Evolutionary conservation across 1,140 invertebrate species (phyloP).

Genomic region (Drosophila sturtevanti): DNA sequence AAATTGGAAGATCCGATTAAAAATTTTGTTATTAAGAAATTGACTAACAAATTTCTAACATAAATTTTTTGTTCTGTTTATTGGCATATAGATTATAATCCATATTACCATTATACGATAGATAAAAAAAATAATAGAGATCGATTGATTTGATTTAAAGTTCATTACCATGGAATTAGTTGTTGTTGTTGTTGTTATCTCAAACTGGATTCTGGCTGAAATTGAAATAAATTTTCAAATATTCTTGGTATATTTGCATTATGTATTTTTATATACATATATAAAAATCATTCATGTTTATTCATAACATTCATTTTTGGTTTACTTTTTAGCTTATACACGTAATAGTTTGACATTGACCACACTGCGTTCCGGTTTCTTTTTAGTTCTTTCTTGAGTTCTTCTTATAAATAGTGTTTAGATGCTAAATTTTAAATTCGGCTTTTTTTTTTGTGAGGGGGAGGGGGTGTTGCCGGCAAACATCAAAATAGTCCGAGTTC

Average conservation of each 20-base stretch:
- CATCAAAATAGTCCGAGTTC: background rate
- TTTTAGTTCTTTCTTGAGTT: constrained; percentile 24
- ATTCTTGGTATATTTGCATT: background rate
- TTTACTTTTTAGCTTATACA: constrained; percentile 60
- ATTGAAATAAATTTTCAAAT: background rate
- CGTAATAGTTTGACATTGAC: constrained; percentile 76
- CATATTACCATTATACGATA: too few species aligned
- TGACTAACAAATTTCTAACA: too few species aligned
- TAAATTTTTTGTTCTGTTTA: too few species aligned
- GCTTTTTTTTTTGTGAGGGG: constrained; percentile 40
- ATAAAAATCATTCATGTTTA: constrained; percentile 49
- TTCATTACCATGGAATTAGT: too few species aligned
- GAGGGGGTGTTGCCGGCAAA: background rate
- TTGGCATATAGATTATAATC: too few species aligned
- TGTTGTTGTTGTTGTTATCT: background rate
- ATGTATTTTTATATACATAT: background rate
- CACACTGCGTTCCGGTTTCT: constrained; percentile 46
- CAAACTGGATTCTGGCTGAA: background rate
- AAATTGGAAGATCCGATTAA: too few species aligned
- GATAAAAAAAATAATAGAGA: too few species aligned
- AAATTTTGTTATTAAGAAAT: too few species aligned
- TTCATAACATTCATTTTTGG: constrained; percentile 39
- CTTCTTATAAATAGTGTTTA: constrained; percentile 31
- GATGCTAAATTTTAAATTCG: constrained; percentile 58
- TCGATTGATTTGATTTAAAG: too few species aligned